phyloP scores from a whole-genome alignment of 2,888 invertebrate genomes.

The Pachymerium ferrugineum region DNA sequence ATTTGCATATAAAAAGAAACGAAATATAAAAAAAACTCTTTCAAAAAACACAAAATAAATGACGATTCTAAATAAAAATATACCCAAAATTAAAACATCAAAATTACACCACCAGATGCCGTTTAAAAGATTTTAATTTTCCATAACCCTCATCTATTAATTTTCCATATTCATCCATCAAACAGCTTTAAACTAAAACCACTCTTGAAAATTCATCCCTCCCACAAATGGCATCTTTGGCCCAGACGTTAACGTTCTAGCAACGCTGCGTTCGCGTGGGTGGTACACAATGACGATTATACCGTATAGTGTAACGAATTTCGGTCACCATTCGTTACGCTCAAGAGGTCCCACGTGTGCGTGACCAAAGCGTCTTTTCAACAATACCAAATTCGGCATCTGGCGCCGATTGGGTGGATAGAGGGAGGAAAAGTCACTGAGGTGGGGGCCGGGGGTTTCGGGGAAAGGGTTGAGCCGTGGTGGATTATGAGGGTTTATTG shows the following conservation, averaged over 20 bases:
- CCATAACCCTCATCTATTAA: background rate
- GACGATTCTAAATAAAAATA: background rate
- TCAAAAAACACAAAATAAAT: background rate
- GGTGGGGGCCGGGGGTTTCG: background rate
- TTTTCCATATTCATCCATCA: background rate
- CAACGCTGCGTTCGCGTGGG: background rate
- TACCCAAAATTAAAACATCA: slow-evolving; percentile 2
- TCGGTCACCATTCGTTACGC: background rate
- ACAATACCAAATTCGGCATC: background rate
- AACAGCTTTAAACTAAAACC: slow-evolving; percentile 5
- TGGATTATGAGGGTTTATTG: slow-evolving; percentile 16
- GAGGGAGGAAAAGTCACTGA: background rate
- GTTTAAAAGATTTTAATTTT: background rate
- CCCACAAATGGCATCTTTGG: background rate
- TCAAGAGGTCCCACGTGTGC: slow-evolving; percentile 11
- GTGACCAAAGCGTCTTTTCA: slow-evolving; percentile 18
- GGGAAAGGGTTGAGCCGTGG: slow-evolving; percentile 18
- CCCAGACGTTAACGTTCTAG: background rate
- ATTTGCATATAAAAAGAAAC: background rate
- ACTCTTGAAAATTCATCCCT: background rate
- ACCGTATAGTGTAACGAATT: slow-evolving; percentile 10
- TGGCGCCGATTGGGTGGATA: background rate
- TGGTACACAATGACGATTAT: background rate
- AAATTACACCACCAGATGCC: background rate
- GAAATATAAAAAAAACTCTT: too few relatives aligned